Evolutionary conservation across 2,888 invertebrate genomes (phyloP).

Genomic region (Tholera decimalis): DNA sequence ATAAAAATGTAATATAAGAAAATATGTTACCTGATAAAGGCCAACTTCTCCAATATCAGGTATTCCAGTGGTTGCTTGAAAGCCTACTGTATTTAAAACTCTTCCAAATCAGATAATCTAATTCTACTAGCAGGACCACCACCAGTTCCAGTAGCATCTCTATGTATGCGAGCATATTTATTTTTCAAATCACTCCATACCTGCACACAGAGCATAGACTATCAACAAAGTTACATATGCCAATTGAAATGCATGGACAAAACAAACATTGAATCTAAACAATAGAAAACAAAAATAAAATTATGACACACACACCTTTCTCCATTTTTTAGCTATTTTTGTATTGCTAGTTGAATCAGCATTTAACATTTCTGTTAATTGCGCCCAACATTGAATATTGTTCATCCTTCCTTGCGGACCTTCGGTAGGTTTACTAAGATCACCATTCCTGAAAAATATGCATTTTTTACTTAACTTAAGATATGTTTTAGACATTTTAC

Average conservation of each 20-base stretch:
- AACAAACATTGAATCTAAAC: background rate
- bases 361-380: too few species aligned
- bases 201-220: background rate
- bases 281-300: too few species aligned
- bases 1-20: too few species aligned
- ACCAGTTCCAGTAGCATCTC: constrained; percentile 3
- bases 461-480: constrained; percentile 2
- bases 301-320: too few species aligned
- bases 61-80: constrained; percentile 4
- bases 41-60: background rate
- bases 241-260: background rate
- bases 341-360: too few species aligned
- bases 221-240: background rate
- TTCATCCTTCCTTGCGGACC: too few species aligned
- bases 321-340: too few species aligned
- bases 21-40: background rate
- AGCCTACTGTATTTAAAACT: background rate
- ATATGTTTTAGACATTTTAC: too few species aligned
- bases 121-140: constrained; percentile 2
- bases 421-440: constrained; percentile 2
- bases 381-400: too few species aligned
- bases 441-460: constrained; percentile 9
- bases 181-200: too few species aligned
- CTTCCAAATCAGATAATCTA: background rate
- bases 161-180: too few species aligned